Evolutionary conservation across 1,140 invertebrate species (phyloP), one percentile per base, ranked within the genome.

Genomic region (Scaptomyza pallida): DNA sequence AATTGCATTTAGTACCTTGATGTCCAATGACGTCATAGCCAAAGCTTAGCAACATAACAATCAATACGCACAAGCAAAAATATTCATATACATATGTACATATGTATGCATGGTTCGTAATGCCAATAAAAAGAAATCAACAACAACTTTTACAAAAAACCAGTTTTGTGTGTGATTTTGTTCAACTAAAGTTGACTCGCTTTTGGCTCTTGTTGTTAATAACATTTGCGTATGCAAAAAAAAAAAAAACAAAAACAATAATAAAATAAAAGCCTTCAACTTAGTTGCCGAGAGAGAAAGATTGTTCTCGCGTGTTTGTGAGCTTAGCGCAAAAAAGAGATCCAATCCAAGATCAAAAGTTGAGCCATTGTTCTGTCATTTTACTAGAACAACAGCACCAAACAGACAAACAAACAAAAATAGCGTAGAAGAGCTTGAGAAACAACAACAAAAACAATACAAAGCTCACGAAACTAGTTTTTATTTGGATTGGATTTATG

Each of bases 201-300:
- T 33, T 44, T 44, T 41, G 61, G 43, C 12, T 37, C n/a, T n/a
- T n/a, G n/a, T n/a, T 59, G 54, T 64, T 71, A 63, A 23, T 69
- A 77, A 74, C 65, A 74, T 74, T 72, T 63, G 47, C 40, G 51
- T 64, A 78, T 83, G 78, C 70, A 78, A 78, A 81, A 75, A 78
- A 30, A 5, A 30, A 30, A 26, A 5, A 26, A 21, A n/a, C n/a
- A n/a, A n/a, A n/a, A n/a, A n/a, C n/a, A n/a, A n/a, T n/a, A 21
- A 21, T 21, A 4, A 21, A 21, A 26, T 26, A 26, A 30, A 81
- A 74, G 59, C 78, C 78, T 81, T 81, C 78, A 83, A 74, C 78
- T 78, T 73, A 74, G 64, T 65, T 81, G 52, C 51, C 30, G 60
- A 48, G 10, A 6, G 16, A 50, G 50, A 60, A 48, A 17, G 9